Evolutionary conservation across 2,888 invertebrate genomes (phyloP), one percentile per base, ranked within the genome.

Genomic region (Lapara coniferarum): DNA sequence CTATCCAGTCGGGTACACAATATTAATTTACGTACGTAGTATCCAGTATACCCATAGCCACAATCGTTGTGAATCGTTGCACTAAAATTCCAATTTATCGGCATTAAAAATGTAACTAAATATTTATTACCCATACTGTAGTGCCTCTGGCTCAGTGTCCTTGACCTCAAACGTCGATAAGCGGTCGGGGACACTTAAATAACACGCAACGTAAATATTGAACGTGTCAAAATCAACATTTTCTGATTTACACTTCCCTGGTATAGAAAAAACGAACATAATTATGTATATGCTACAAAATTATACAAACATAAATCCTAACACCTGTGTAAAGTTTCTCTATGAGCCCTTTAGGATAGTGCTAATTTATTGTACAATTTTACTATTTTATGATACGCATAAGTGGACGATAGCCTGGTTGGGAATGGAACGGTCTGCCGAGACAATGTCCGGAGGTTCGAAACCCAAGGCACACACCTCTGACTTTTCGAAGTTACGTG

Each of bases 191-290:
- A 84, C 81, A 81, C 77, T 80, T 80, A 82, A 80, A 79, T 81
- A 80, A 85, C 85, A 77, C 78, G 78, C 80, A 84, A 77, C 77
- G 80, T 80, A 87, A 86, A 86, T 78, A 85, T 76, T 73, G 78
- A 76, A 85, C 80, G 86, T 86, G 89, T 84, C 77, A 89, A 89
- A 87, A 85, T 76, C 83, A 87, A 87, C 83, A 87, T 77, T 73
- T 77, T 80, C 75, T 77, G 78, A 81, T 86, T 87, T 78, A 81
- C 86, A 85, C 85, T 71, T 73, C 68, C 79, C 76, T 74, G 74
- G 68, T 78, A 78, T 30, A 76, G 78, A 71, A 71, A 74, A 76
- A 74, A 49, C n/a, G 63, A 76, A 73, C 37, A 53, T 59, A 73
- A 72, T 72, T 72, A 76, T 73, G 69, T 76, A 66, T 67, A 71